Evolutionary conservation across 2,113 vertebrate genomes (phyloP), one percentile per base, ranked within the genome.

Genomic region (Lichenostomus cassidix): DNA sequence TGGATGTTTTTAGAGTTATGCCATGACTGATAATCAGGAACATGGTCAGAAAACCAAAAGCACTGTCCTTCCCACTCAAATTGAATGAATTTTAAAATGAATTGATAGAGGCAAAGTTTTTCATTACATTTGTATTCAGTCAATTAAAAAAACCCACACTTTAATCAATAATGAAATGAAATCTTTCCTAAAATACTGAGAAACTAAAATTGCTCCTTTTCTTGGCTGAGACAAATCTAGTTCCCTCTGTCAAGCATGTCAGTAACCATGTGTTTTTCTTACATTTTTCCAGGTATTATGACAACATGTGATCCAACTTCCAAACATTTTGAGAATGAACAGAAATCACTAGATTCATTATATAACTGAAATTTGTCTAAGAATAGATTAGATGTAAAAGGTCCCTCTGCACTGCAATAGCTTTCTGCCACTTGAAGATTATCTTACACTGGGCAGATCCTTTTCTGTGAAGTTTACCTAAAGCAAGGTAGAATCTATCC

Each of bases 141-240:
- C 29, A 85, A 27, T 55, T 23, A 14, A 74, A 80, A 67, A 9
- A 0, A 0, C 0, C 8, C 28, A 35, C 5, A 19, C 14, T 60
- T 76, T 60, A 35, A 60, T 80, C 39, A 55, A 37, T 27, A 65
- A 33, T 52, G 9, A 78, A 74, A 75, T 63, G 0, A 63, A 90
- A 58, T 49, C 3, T 59, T 92, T 71, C 33, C 29, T 62, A 56
- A 78, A 82, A 49, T 63, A 49, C 13, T 20, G 15, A 50, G 37
- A 93, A 93, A 41, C 4, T 79, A 65, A 81, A 88, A 46, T 62
- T 31, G 11, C 3, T 56, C 88, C 11, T 63, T 64, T 69, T 89
- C 65, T 90, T 85, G 52, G 11, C n/a, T 88, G 9, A 64, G 31
- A 64, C 14, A 79, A 47, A 63, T 56, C 21, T 31, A 63, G 15